Evolutionary conservation across 2,888 invertebrate species (phyloP).

Genomic region (Tetropium fuscum): DNA sequence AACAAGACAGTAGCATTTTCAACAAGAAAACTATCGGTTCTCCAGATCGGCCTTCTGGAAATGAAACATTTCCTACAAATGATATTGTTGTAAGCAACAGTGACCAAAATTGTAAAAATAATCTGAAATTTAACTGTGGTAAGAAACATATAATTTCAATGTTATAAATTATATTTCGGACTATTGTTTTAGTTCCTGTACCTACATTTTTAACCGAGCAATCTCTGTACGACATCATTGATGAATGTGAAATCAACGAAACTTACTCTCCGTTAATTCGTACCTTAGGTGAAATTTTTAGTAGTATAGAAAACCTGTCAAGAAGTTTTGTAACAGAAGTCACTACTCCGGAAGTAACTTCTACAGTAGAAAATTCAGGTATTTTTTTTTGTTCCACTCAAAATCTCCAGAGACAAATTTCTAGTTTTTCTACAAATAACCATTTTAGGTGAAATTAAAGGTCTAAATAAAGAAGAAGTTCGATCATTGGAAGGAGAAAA

Average conservation of each 20-base stretch:
- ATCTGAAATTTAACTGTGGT: constrained; percentile 45
- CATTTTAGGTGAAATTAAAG: constrained; percentile 65
- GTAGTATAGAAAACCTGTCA: constrained; percentile 76
- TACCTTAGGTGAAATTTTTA: constrained; percentile 83
- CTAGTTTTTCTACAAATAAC: no score
- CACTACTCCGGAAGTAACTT: constrained; percentile 34
- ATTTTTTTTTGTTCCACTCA: no score
- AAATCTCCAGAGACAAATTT: no score
- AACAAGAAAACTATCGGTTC: constrained; percentile 36
- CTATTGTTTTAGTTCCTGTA: constrained; percentile 52
- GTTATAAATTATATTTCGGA: no score
- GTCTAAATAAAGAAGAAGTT: constrained; percentile 79
- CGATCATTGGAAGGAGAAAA: constrained; percentile 80
- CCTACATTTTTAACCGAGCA: constrained; percentile 79
- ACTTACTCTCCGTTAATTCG: constrained; percentile 80
- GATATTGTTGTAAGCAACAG: constrained; percentile 52
- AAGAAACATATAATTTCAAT: constrained; percentile 16
- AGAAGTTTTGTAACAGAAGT: constrained; percentile 74
- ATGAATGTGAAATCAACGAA: constrained; percentile 77
- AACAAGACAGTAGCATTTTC: constrained; percentile 56
- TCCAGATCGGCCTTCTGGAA: constrained; percentile 28
- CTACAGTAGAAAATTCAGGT: constrained; percentile 45
- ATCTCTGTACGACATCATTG: constrained; percentile 79
- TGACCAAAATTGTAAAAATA: constrained; percentile 51
- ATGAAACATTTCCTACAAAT: constrained; percentile 50